Evolutionary conservation across 2,113 vertebrate genomes (phyloP).

Genomic region (Anser cygnoides): DNA sequence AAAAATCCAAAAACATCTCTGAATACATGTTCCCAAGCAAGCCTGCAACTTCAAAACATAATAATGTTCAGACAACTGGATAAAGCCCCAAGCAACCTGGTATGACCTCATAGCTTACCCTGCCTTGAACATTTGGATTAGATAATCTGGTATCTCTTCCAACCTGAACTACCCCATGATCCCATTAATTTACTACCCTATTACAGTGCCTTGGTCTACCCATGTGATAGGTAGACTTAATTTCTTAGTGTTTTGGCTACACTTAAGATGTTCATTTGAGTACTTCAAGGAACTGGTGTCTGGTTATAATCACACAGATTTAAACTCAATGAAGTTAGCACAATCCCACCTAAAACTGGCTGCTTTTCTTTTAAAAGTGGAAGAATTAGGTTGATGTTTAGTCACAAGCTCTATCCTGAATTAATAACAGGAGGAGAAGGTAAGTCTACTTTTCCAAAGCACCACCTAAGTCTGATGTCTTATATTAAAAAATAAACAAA

Average conservation of each 20-base stretch:
- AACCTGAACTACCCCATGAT: background rate
- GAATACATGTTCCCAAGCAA: background rate
- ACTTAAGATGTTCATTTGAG: background rate
- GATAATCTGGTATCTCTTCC: background rate
- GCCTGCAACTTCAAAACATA: background rate
- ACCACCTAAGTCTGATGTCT: background rate
- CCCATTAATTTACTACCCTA: background rate
- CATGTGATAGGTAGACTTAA: background rate
- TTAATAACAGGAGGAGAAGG: accelerated
- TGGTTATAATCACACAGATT: background rate
- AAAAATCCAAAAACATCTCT: background rate
- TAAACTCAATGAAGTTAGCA: background rate
- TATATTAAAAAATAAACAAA: background rate
- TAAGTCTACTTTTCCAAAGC: background rate
- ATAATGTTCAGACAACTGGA: background rate
- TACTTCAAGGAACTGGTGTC: background rate
- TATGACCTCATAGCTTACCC: background rate
- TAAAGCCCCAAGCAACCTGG: background rate
- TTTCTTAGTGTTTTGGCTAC: background rate
- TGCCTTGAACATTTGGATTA: background rate
- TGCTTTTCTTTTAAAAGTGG: background rate
- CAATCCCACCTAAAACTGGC: background rate
- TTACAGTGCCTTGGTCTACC: background rate
- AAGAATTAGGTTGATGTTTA: background rate
- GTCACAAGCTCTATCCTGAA: background rate